Evolutionary conservation across 1,140 invertebrate genomes (phyloP), one percentile per base, ranked within the genome.

Genomic region (Drosophila malerkotliana): DNA sequence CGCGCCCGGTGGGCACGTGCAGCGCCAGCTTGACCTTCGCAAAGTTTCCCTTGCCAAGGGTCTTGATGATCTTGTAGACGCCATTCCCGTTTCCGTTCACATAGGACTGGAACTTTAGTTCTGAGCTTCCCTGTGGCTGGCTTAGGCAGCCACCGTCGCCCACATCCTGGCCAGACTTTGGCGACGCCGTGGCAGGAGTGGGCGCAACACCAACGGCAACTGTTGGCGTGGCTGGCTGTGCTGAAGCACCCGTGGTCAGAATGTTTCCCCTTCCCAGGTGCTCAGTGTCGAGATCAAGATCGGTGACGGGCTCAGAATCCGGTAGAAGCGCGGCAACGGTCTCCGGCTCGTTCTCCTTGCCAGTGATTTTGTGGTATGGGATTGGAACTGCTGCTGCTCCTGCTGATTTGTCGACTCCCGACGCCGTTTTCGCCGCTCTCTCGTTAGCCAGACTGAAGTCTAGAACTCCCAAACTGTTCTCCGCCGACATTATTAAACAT

Each of bases 11-110:
- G 73, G 99, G 98, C 79, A 99, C 95, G 94, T 99, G 99, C 92
- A 99, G 98, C 55, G 99, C 99, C 71, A 99, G 94, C 93, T 99
- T 99, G 66, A 99, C 99, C 94, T 99, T 99, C 87, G 99, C 99
- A 94, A 99, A 99, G 94, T 99, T 99, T 49, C 99, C 99, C 93
- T 99, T 99, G 83, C 99, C 99, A 92, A 99, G 99, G 53, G 99
- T 99, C 93, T 99, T 99, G 90, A 99, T 96, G 83, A 99, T 94
- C 92, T 98, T 96, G 94, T 99, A 99, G 93, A 99, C 99, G 85
- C 98, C 84, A 9, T 83, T 79, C 21, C 84, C 83, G 7, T 73
- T 79, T 28, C 76, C 84, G 44, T 76, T 88, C n/a, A 72, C 76
- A 21, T 87, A 87, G 12, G 82, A 82, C 26, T 76, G 78, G 14